phyloP scores from a whole-genome alignment of 1,140 invertebrate genomes.

The Apis mellifera region DNA sequence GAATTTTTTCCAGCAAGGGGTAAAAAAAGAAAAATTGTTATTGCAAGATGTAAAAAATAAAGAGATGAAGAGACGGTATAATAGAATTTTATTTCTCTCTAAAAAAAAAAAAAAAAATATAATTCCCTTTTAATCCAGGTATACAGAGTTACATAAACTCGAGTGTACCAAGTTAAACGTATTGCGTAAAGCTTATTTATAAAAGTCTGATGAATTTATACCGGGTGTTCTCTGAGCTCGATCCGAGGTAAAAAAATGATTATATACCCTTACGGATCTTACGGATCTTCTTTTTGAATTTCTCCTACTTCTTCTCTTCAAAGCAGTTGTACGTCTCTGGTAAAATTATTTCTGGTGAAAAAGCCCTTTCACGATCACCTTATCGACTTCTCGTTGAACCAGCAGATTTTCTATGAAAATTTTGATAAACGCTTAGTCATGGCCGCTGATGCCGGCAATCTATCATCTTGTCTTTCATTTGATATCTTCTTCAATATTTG shows the following conservation, averaged over 20 bases:
- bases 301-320: slow-evolving; percentile 1
- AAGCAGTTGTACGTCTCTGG: neutral
- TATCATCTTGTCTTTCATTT: slow-evolving; percentile 39
- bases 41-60: too few relatives aligned
- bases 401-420: slow-evolving; percentile 46
- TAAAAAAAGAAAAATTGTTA: too few relatives aligned
- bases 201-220: slow-evolving; percentile 8
- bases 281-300: slow-evolving; percentile 37
- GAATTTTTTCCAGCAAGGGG: too few relatives aligned
- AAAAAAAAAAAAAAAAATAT: too few relatives aligned
- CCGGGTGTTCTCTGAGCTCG: neutral
- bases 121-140: neutral
- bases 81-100: too few relatives aligned
- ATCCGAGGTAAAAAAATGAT: slow-evolving; percentile 7
- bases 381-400: slow-evolving; percentile 45
- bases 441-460: slow-evolving; percentile 30
- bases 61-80: too few relatives aligned
- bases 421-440: slow-evolving; percentile 46
- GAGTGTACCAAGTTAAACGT: slow-evolving; percentile 3
- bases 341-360: slow-evolving; percentile 29
- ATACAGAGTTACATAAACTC: slow-evolving; percentile 2
- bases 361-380: slow-evolving; percentile 32
- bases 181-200: slow-evolving; percentile 4
- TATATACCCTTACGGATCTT: neutral
- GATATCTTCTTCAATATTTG: slow-evolving; percentile 34